Evolutionary conservation across 2,888 invertebrate genomes (phyloP), one percentile per base, ranked within the genome.

Genomic region (Melipona bicolor): DNA sequence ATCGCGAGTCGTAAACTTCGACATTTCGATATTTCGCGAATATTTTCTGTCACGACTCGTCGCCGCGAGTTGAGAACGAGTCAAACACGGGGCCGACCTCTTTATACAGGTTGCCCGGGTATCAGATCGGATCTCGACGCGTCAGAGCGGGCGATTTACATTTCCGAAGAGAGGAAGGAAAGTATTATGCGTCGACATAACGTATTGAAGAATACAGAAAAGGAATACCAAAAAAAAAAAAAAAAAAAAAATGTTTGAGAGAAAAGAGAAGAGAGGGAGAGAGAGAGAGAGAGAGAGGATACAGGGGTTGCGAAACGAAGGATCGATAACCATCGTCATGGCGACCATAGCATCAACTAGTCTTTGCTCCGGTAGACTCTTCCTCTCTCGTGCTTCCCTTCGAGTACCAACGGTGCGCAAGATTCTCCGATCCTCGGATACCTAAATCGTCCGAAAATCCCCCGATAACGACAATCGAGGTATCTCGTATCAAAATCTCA

Each of bases 281-380:
- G 43, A 77, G 54, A 27, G 68, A 75, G 27, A 70, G 67, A 64
- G 61, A 56, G 65, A 64, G 73, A 67, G 59, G 79, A 81, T 74
- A 65, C 64, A 70, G 77, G 50, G 50, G 73, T 79, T 36, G 71
- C 52, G 84, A 89, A 87, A 87, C 83, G 86, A 87, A 81, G 85
- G 88, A 92, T 92, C 92, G 89, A 91, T 92, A 92, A 79, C 89
- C 91, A 92, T 92, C 91, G 92, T 90, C 92, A 92, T 92, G 91
- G 90, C 90, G 90, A 92, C 92, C 91, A 91, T 90, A 86, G 87
- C 90, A 90, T 90, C 89, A 89, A 91, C 90, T 87, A 86, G 86
- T 86, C 81, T 85, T 90, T 88, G 78, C 81, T 86, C 75, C 70
- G 71, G 69, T 75, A 70, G 62, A 71, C 78, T 83, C 76, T 71